Conservation (phyloP, 2,888 invertebrate genomes). For the Amiota mariae region DNA sequence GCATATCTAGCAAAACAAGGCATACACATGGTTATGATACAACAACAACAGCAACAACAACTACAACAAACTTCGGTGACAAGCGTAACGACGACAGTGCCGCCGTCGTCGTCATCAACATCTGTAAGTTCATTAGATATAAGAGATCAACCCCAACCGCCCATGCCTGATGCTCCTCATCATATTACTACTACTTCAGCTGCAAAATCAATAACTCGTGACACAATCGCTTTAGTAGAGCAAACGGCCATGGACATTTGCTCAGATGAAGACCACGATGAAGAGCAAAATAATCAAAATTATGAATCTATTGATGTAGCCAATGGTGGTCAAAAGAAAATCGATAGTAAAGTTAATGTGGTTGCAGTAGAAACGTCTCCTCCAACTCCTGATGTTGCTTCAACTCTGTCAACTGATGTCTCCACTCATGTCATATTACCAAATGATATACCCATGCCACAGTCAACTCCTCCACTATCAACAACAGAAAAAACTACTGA, state of each 20-base stretch:
- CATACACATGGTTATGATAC: conserved; percentile 69
- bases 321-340: conserved; percentile 7
- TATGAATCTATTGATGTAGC: background rate
- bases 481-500: background rate
- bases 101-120: too few relatives aligned
- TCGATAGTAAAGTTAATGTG: background rate
- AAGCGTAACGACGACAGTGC: too few relatives aligned
- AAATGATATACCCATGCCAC: conserved; percentile 60
- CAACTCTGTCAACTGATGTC: background rate
- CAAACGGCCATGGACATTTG: conserved; percentile 38
- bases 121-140: too few relatives aligned
- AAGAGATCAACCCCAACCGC: too few relatives aligned
- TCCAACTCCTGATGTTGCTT: background rate
- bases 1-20: conserved; percentile 70
- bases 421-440: conserved; percentile 28
- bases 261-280: conserved; percentile 41
- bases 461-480: conserved; percentile 38
- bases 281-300: too few relatives aligned
- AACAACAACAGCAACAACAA: conserved; percentile 36
- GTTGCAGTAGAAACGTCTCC: background rate
- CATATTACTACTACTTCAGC: too few relatives aligned
- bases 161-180: too few relatives aligned
- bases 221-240: too few relatives aligned
- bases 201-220: too few relatives aligned
- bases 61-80: background rate